Base-by-base conservation (phyloP, 2,797 vertebrate species). In the Percopsis omiscomaycus region DNA sequence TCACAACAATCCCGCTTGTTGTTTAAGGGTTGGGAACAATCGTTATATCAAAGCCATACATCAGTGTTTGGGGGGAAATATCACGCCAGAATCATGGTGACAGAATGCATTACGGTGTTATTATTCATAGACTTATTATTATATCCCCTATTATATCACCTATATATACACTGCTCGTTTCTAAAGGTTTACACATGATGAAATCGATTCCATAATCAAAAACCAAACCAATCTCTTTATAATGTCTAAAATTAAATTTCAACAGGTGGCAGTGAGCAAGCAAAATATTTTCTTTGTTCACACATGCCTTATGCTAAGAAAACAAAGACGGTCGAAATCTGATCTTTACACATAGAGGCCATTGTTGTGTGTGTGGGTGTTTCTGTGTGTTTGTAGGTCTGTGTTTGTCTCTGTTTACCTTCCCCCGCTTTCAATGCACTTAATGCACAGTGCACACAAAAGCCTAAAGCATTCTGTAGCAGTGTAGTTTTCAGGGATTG, bases 271-370 rank as follows among this genome's bases (percentile, higher is more conserved):
- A 68, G 47, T 69, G 73, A 90, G 82, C 78, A 84, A 88, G 88
- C 78, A 77, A 86, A 90, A 89, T 84, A 86, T 92, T 92, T 89
- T 92, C 90, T 92, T 91, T 91, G 88, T 86, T 77, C 84, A 67
- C 78, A 78, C 87, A 91, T 80, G 85, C 89, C 90, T 91, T 88
- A 88, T 92, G 89, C 91, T 89, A 88, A 85, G 75, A 91, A 88
- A 92, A 92, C 89, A 94, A 93, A 92, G 90, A 91, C 16, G 73
- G 81, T 78, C 86, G 91, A 91, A 93, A 94, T 92, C 79, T 88
- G 90, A 93, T 90, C 91, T 91, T 86, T 80, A 86, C 79, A 83
- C 87, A 92, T 87, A 74, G 86, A 79, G 73, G 68, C 80, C 86
- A 89, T 91, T 91, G 91, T 90, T 82, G 69, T 67, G 55, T 75